A percentile compares a stretch with the other conserved stretches of the same genome.
Conservation (phyloP, 1,140 invertebrate genomes). For the Pissodes strobi region DNA sequence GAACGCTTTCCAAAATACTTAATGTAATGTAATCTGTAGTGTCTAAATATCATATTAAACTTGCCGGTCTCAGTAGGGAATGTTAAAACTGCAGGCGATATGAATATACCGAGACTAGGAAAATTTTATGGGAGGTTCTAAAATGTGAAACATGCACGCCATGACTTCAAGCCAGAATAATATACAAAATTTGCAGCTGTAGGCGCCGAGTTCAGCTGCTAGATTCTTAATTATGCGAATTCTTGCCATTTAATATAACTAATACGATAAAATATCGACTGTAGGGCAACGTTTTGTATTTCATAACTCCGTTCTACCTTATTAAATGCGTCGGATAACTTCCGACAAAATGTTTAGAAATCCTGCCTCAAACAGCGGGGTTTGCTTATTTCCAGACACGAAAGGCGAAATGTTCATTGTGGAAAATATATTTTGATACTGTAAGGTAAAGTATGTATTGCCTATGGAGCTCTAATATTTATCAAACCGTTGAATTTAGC, state of each 20-base stretch:
- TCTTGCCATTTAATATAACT: constrained; percentile 20
- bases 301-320: constrained; percentile 16
- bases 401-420: not conserved
- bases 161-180: not conserved
- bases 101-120: too few relatives aligned
- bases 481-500: too few relatives aligned
- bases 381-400: constrained; percentile 11
- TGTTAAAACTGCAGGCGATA: too few relatives aligned
- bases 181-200: not conserved
- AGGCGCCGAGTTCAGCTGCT: not conserved
- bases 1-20: too few relatives aligned
- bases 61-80: too few relatives aligned
- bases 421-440: too few relatives aligned
- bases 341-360: constrained; percentile 18
- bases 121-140: not conserved
- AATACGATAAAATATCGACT: constrained; percentile 20
- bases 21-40: too few relatives aligned
- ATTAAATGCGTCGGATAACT: constrained; percentile 25
- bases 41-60: too few relatives aligned
- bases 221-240: constrained; percentile 18
- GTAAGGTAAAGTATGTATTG: not conserved
- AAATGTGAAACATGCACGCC: not conserved
- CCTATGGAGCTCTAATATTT: too few relatives aligned
- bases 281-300: constrained; percentile 10
- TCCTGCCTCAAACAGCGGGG: constrained; percentile 7